Base-by-base conservation (phyloP, 2,888 invertebrate species). In the Zygothrica quintamaculata region DNA sequence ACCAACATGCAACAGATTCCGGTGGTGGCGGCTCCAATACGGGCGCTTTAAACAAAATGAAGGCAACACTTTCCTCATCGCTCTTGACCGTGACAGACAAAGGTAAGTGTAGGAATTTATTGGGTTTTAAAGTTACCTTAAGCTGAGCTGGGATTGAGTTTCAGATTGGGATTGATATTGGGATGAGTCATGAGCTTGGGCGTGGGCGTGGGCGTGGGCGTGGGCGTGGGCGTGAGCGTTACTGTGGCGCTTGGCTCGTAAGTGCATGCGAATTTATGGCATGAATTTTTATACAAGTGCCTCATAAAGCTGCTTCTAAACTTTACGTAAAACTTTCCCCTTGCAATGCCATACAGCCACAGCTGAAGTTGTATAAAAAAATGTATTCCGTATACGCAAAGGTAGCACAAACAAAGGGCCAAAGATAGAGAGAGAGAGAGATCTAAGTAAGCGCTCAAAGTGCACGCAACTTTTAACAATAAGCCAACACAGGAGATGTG, bases 31-130 rank as follows among this genome's bases (percentile, higher is more conserved):
- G 81, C 62, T 79, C 85, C 22, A 85, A 80, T 37, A 85, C 80
- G 46, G 80, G 80, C 37, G 95, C 96, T 57, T 95, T 96, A 90
- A 96, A 96, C 85, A 96, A 96, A 92, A 92, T 96, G 82, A 94
- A 95, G 76, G 96, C 96, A 91, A 95, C 96, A 39, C 93, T 96
- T 67, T 95, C 95, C 60, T 95, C 95, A 26, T 96, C 95, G 59
- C 92, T 96, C 46, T 94, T 96, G 90, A 96, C 94, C 55, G 96
- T 96, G 68, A 96, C 96, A 90, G 96, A 96, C 91, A 96, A 95
- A 93, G 96, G 96, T 79, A 44, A 78, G 73, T 64, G 31, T 7
- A 8, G 47, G 5, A 13, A n/a, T n/a, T n/a, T n/a, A n/a, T n/a
- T n/a, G n/a, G n/a, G n/a, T n/a, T 95, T 43, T 13, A 29, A 29